These are phyloP conservation scores for Amphipyra berbera DNA, from an alignment of 2,888 invertebrate species.

Conservation along the genomic window DNA sequence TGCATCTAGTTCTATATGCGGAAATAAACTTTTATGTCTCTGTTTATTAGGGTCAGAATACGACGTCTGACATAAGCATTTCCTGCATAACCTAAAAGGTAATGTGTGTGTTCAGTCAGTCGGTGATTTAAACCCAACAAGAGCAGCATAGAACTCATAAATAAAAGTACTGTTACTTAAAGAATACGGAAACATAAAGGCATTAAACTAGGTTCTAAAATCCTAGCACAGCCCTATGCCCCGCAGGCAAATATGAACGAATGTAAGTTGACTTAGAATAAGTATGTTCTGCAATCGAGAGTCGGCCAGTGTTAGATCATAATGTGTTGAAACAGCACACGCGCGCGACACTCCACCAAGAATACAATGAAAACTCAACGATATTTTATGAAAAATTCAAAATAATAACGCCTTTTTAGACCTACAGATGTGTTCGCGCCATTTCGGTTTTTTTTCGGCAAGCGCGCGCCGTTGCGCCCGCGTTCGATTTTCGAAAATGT, in stretches of 20 bases:
- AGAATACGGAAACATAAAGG: conserved; percentile 51
- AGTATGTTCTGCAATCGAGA: conserved; percentile 90
- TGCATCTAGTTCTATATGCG: conserved; percentile 7
- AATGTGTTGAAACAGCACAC: conserved; percentile 89
- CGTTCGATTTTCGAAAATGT: conserved; percentile 68
- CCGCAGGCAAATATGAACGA: conserved; percentile 90
- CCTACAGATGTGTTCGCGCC: conserved; percentile 64
- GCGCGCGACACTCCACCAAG: conserved; percentile 80
- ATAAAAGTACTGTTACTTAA: conserved; percentile 44
- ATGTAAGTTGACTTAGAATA: conserved; percentile 90
- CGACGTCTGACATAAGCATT: neutral
- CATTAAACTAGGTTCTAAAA: conserved; percentile 69
- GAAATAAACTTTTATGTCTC: conserved; percentile 10
- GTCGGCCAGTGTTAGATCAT: conserved; percentile 90
- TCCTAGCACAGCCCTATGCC: conserved; percentile 86
- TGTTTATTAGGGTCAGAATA: neutral
- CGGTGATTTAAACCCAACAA: conserved; percentile 27
- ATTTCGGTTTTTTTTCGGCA: conserved; percentile 60
- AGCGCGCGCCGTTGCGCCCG: conserved; percentile 45
- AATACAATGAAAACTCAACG: conserved; percentile 80
- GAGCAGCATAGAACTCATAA: conserved; percentile 29
- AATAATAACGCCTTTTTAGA: conserved; percentile 57
- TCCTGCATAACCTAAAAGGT: neutral
- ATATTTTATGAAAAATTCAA: conserved; percentile 58
- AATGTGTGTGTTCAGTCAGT: conserved; percentile 3